phyloP scores from a whole-genome alignment of 2,888 invertebrate species.

The Drosophila tanythrix region DNA sequence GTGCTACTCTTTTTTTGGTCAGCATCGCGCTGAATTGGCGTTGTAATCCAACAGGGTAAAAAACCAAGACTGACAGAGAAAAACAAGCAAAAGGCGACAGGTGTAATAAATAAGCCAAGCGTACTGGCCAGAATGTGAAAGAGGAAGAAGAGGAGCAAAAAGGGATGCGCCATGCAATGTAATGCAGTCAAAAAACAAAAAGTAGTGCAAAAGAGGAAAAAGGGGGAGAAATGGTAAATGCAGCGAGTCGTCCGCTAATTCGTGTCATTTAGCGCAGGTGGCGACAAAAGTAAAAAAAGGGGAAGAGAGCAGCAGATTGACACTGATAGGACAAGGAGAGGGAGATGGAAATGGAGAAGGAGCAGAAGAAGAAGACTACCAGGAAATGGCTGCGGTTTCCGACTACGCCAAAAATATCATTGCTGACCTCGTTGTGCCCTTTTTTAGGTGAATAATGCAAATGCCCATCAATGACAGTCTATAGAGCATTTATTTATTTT shows the following conservation, averaged over 20 bases:
- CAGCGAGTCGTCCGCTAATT: conserved; percentile 61
- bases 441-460: conserved; percentile 57
- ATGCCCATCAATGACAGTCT: conserved; percentile 47
- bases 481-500: conserved; percentile 28
- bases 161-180: conserved; percentile 28
- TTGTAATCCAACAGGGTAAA: conserved; percentile 49
- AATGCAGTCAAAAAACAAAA: conserved; percentile 22
- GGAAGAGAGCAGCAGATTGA: conserved; percentile 70
- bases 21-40: conserved; percentile 40
- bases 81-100: conserved; percentile 68
- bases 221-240: conserved; percentile 5
- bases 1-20: conserved; percentile 49
- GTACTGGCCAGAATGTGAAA: conserved; percentile 53
- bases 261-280: conserved; percentile 79
- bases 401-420: conserved; percentile 51
- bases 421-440: conserved; percentile 62
- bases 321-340: conserved; percentile 65
- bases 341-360: neutral
- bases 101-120: conserved; percentile 78
- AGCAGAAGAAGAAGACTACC: conserved; percentile 15
- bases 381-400: conserved; percentile 69
- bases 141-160: conserved; percentile 18
- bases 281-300: conserved; percentile 58
- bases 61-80: conserved; percentile 33
- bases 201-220: conserved; percentile 12